Base-by-base conservation (phyloP, 1,140 invertebrate genomes). In the Philotrypesis tridentata region DNA sequence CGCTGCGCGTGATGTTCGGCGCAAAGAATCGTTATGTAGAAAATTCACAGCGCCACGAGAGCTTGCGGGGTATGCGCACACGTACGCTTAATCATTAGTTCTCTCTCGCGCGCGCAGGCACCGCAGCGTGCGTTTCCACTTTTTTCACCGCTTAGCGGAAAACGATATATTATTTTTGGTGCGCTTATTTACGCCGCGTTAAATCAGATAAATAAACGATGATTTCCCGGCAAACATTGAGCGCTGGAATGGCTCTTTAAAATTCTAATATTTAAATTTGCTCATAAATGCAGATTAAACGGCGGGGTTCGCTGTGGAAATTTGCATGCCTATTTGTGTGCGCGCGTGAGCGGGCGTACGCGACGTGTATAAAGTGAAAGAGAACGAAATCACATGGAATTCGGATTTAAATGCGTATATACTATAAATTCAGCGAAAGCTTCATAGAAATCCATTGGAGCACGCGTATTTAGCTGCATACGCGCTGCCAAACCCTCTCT, bases 251-350 rank as follows among this genome's bases (percentile, higher is more conserved):
- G 4, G 3, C 2, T 14, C 21, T 55, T 55, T 55, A 55, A 55
- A 55, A 55, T 55, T 55, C 48, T 55, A 55, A 73, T 55, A 73
- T 73, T 73, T 73, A 48, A 73, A 48, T 73, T 55, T 55, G 21
- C 71, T 55, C 71, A 73, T 73, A 55, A 29, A 73, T 55, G 71
- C 43, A 48, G 43, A 73, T 73, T 73, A 55, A 73, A 55, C 43
- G 71, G n/a, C 25, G 27, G n/a, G n/a, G 70, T 33, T n/a, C 70
- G 14, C 37, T 27, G n/a, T 17, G 6, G 71, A 55, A 72, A 73
- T 55, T 73, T 48, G 71, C 71, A 29, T 23, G 27, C 25, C 14
- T 27, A 73, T 65, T 11, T 5, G 25, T 3, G 61, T 65, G n/a
- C n/a, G n/a, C 1, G 12, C 8, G 12, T 12, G 1, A 40, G n/a